phyloP scores from a whole-genome alignment of 2,797 vertebrate genomes.

The Pseudocheirus occidentalis region DNA sequence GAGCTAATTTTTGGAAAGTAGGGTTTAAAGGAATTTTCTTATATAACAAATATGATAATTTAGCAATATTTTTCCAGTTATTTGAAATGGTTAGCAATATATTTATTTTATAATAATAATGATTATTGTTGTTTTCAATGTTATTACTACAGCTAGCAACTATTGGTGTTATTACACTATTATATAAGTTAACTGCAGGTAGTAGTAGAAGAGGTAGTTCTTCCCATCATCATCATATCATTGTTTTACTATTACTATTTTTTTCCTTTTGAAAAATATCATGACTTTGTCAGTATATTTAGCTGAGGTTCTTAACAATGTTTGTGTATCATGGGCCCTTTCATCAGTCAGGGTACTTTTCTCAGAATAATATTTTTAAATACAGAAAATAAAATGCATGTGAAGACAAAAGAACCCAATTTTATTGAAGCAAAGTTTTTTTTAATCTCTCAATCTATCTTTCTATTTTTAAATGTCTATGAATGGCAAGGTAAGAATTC shows the following conservation, averaged over 20 bases:
- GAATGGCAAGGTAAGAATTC: background rate
- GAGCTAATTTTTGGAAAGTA: background rate
- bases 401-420: background rate
- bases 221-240: background rate
- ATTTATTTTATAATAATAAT: background rate
- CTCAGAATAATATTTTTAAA: background rate
- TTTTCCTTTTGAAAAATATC: background rate
- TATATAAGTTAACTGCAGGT: background rate
- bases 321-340: background rate
- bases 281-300: background rate
- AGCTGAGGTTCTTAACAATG: background rate
- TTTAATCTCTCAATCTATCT: too few relatives aligned
- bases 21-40: background rate
- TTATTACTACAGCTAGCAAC: background rate
- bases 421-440: background rate
- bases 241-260: too few relatives aligned
- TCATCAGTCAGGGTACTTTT: background rate
- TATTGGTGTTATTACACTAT: background rate
- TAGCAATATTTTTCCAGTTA: background rate
- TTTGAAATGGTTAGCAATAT: background rate
- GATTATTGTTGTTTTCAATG: background rate
- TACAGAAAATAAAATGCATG: background rate
- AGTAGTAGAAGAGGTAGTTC: fast-evolving
- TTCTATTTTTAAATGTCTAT: background rate
- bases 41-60: background rate